Percentiles rank a stretch among this genome's conserved stretches.
These are phyloP conservation scores for Drosophila burlai DNA, from an alignment of 1,140 invertebrate species.

Conservation along the genomic window DNA sequence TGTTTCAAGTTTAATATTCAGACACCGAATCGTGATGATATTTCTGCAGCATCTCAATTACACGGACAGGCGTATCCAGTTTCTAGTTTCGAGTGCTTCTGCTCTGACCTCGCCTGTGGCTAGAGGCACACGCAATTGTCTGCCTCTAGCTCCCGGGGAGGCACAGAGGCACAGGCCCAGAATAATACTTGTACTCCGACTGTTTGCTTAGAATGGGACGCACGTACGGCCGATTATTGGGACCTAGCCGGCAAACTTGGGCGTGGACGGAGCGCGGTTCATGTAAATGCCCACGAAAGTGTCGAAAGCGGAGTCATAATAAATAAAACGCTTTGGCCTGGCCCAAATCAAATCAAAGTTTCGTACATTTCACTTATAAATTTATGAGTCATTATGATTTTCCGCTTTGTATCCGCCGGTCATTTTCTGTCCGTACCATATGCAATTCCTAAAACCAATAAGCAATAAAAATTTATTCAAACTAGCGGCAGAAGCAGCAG, in stretches of 20 bases:
- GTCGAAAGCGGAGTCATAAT: constrained; percentile 41
- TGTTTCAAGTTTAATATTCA: not conserved
- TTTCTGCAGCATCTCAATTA: not conserved
- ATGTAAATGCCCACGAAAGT: constrained; percentile 51
- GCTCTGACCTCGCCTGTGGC: constrained; percentile 18
- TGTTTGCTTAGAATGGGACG: constrained; percentile 63
- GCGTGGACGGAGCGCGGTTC: constrained; percentile 23
- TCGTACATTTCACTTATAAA: constrained; percentile 53
- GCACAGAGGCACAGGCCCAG: constrained; percentile 4
- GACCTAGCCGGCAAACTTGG: constrained; percentile 58
- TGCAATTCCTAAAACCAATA: constrained; percentile 52
- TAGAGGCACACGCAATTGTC: constrained; percentile 14
- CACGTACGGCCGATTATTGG: constrained; percentile 75
- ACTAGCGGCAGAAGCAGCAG: constrained; percentile 16
- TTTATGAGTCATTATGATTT: constrained; percentile 67
- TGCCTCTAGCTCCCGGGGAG: constrained; percentile 1
- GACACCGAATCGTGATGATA: not conserved
- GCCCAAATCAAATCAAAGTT: constrained; percentile 44
- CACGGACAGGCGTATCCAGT: not conserved
- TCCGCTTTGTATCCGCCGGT: constrained; percentile 36
- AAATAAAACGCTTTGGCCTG: constrained; percentile 40
- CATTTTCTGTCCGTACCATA: constrained; percentile 28
- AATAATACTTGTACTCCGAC: constrained; percentile 27
- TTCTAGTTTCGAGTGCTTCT: constrained; percentile 2
- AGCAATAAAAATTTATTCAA: constrained; percentile 50